These are phyloP conservation scores for Corydoras sp. DNA, from an alignment of 2,113 vertebrate species.

Conservation along the genomic window DNA sequence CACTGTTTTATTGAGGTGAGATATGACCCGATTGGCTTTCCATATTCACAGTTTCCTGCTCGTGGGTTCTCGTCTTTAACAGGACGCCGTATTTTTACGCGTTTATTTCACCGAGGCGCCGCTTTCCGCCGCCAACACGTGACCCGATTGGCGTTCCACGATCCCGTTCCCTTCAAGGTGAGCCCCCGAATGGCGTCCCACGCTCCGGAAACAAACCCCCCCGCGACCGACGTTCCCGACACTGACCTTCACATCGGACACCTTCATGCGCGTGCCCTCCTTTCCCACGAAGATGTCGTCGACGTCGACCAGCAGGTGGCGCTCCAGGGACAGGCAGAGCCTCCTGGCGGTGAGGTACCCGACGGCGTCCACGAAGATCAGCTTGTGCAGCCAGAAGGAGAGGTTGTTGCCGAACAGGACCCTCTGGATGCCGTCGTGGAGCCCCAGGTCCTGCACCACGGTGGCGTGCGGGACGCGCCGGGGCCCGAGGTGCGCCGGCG, in stretches of 20 bases:
- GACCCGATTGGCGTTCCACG: too few relatives aligned
- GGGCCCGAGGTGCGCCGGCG: slow-evolving; percentile 69
- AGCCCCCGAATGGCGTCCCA: background rate
- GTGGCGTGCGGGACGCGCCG: slow-evolving; percentile 80
- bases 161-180: too few relatives aligned
- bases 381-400: slow-evolving; percentile 92
- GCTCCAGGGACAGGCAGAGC: slow-evolving; percentile 87
- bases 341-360: slow-evolving; percentile 90
- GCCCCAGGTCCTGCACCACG: slow-evolving; percentile 89
- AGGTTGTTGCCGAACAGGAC: slow-evolving; percentile 93
- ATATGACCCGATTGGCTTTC: too few relatives aligned
- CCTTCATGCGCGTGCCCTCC: slow-evolving; percentile 96
- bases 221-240: background rate
- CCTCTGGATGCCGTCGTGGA: slow-evolving; percentile 90
- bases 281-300: slow-evolving; percentile 98
- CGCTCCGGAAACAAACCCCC: too few relatives aligned
- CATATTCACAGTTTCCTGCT: too few relatives aligned
- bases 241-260: slow-evolving; percentile 92
- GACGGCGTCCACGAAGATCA: slow-evolving; percentile 90
- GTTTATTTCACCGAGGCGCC: too few relatives aligned
- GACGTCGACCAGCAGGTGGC: slow-evolving; percentile 90
- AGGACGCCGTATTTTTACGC: too few relatives aligned
- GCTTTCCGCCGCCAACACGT: too few relatives aligned
- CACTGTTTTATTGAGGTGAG: too few relatives aligned
- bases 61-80: too few relatives aligned